A percentile compares a stretch with the other conserved stretches of the same genome.
phyloP scores from a whole-genome alignment of 2,113 vertebrate species.

The Plecturocebus donacophilus region DNA sequence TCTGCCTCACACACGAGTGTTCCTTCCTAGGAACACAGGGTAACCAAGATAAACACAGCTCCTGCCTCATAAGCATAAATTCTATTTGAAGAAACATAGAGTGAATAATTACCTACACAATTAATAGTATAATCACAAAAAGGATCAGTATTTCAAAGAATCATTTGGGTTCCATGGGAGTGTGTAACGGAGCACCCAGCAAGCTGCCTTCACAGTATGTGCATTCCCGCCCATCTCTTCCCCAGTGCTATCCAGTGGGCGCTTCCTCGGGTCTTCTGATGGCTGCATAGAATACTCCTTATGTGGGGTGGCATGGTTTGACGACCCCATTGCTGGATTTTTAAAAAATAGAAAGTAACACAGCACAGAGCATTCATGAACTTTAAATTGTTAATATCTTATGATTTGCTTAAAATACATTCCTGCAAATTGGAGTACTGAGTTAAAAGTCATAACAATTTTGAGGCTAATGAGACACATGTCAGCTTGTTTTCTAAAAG shows the following conservation, averaged over 20 bases:
- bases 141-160: background rate
- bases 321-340: background rate
- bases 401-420: background rate
- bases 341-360: background rate
- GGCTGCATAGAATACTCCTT: rapidly evolving
- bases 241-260: rapidly evolving
- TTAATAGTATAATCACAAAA: too few species aligned
- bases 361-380: background rate
- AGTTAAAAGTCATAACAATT: background rate
- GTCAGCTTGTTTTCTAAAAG: background rate
- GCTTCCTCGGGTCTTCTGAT: rapidly evolving
- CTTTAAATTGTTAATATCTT: background rate
- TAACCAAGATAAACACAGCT: background rate
- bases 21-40: background rate
- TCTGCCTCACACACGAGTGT: background rate
- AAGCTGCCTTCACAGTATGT: rapidly evolving
- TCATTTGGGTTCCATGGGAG: rapidly evolving
- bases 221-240: rapidly evolving
- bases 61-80: background rate
- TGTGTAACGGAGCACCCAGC: too few species aligned
- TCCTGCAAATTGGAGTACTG: background rate
- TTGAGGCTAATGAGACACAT: background rate
- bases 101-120: background rate
- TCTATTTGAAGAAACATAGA: background rate
- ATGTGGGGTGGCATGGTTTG: rapidly evolving